Percentiles rank a stretch among this genome's conserved stretches.
These are phyloP conservation scores for Pegea sp. DNA, from an alignment of 23 tunicate species.

Conservation along the genomic window DNA sequence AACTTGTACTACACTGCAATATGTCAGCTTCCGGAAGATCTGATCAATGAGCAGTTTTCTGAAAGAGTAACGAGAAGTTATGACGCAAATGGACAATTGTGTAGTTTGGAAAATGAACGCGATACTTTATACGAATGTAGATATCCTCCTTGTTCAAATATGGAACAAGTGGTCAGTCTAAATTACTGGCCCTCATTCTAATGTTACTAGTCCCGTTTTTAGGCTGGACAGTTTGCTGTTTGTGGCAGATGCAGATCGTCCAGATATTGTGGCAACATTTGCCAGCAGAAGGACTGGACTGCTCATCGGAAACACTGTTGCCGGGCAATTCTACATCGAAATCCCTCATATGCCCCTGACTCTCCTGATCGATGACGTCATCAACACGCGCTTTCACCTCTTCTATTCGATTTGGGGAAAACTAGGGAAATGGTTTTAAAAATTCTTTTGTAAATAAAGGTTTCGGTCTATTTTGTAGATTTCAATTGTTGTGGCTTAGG, in stretches of 20 bases:
- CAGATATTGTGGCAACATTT: constrained; percentile 17
- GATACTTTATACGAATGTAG: constrained; percentile 21
- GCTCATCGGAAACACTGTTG: constrained; percentile 22
- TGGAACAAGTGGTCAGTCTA: constrained; percentile 11
- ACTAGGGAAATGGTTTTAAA: no score
- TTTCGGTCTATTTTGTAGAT: no score
- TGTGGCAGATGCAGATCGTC: constrained; percentile 15
- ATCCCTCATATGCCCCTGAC: not conserved
- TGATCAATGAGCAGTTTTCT: constrained; percentile 9
- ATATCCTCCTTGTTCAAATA: constrained; percentile 15
- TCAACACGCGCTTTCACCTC: no score
- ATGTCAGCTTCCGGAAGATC: constrained; percentile 17
- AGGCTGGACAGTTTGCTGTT: constrained; percentile 19
- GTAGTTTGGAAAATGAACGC: not conserved
- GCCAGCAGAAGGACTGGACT: constrained; percentile 31
- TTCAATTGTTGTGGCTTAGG: no score
- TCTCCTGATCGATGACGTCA: constrained; percentile 3
- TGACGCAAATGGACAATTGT: constrained; percentile 5
- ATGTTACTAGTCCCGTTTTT: not conserved
- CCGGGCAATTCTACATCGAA: constrained; percentile 7
- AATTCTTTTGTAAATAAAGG: no score
- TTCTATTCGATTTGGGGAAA: no score
- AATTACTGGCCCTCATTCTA: no score
- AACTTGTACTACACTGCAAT: constrained; percentile 10
- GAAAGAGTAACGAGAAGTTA: constrained; percentile 3